Conservation (phyloP, 2,888 invertebrate genomes). For the Zaprionus bogoriensis region DNA sequence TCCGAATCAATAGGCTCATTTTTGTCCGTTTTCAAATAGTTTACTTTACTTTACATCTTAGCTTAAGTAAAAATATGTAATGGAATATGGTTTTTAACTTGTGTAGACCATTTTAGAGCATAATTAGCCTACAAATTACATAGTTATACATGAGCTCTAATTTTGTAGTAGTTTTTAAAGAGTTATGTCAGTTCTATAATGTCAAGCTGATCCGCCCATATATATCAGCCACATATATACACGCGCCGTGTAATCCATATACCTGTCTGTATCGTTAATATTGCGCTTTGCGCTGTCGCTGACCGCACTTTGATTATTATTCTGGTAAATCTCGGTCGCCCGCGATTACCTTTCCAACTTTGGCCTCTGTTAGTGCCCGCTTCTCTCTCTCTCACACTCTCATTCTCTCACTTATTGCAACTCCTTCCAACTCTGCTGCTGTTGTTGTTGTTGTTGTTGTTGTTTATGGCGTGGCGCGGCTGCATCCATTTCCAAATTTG, state of each 20-base stretch:
- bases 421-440: conserved; percentile 18
- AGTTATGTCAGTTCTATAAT: neutral
- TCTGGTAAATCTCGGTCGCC: conserved; percentile 53
- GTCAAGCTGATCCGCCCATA: no score
- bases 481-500: conserved; percentile 77
- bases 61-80: no score
- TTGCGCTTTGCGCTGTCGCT: conserved; percentile 19
- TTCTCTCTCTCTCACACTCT: no score
- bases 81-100: no score
- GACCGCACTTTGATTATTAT: conserved; percentile 56
- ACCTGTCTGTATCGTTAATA: conserved; percentile 4
- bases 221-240: neutral
- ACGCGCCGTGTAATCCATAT: neutral
- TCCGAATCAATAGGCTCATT: no score
- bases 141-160: no score
- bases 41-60: no score
- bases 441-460: conserved; percentile 34
- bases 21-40: no score
- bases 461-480: conserved; percentile 66
- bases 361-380: conserved; percentile 27
- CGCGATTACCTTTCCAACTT: conserved; percentile 43
- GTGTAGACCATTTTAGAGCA: no score
- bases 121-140: no score
- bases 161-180: no score
- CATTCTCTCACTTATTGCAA: conserved; percentile 5